Evolutionary conservation across 2,888 invertebrate species (phyloP).

Genomic region (Microctonus brassicae): DNA sequence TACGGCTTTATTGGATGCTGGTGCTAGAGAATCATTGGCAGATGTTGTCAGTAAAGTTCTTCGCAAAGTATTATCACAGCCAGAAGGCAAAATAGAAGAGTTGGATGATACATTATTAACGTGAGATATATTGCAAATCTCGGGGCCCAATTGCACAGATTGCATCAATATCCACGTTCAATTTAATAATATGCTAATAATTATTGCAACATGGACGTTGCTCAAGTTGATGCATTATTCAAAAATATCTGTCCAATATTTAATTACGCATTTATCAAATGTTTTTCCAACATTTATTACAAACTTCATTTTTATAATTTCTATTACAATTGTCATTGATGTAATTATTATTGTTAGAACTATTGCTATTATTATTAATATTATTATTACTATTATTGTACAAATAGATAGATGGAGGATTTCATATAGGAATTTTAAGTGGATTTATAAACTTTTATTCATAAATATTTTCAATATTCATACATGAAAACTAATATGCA

Average conservation of each 20-base stretch:
- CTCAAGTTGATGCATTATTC: neutral
- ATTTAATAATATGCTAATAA: neutral
- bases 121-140: conserved; percentile 72
- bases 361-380: neutral
- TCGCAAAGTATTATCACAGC: conserved; percentile 81
- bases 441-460: neutral
- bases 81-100: conserved; percentile 90
- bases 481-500: neutral
- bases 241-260: neutral
- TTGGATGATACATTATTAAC: conserved; percentile 92
- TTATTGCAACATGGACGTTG: neutral
- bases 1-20: conserved; percentile 83
- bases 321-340: neutral
- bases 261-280: neutral
- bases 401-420: neutral
- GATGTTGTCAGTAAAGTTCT: conserved; percentile 92
- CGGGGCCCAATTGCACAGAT: conserved; percentile 41
- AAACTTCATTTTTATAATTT: neutral
- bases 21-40: conserved; percentile 88
- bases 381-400: neutral
- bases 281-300: neutral
- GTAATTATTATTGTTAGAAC: neutral
- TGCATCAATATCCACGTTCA: neutral
- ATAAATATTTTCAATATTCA: neutral
- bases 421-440: neutral